Conservation (phyloP, 92 coral and sea anemone genomes). For the Nematostella vectensis region DNA sequence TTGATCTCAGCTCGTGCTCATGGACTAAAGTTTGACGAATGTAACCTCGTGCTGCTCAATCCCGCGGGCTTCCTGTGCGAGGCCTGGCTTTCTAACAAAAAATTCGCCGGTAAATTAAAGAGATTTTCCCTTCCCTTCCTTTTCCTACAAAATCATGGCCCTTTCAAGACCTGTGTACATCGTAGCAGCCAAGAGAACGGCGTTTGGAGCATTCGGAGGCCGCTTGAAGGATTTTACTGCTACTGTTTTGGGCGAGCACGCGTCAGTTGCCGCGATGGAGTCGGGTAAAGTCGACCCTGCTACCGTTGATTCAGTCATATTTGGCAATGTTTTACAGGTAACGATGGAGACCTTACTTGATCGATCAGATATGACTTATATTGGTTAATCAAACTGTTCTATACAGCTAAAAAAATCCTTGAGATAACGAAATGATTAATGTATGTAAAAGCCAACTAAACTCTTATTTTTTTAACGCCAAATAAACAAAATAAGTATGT, state of each 20-base stretch:
- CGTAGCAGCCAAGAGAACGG: slow-evolving; percentile 95
- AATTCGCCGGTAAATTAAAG: too few relatives aligned
- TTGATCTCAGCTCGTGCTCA: too few relatives aligned
- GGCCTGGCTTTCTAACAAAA: background rate
- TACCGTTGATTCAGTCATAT: slow-evolving; percentile 78
- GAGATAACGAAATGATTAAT: too few relatives aligned
- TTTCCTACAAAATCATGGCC: slow-evolving; percentile 31
- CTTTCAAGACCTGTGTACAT: slow-evolving; percentile 84
- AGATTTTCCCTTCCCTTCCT: background rate
- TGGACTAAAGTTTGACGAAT: too few relatives aligned
- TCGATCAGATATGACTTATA: too few relatives aligned
- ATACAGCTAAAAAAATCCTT: too few relatives aligned
- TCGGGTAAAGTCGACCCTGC: slow-evolving; percentile 88
- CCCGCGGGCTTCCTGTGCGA: background rate
- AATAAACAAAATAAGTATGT: too few relatives aligned
- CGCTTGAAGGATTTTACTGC: slow-evolving; percentile 68
- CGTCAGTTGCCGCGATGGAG: slow-evolving; percentile 71
- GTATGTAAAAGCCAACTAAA: too few relatives aligned
- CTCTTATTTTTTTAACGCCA: too few relatives aligned
- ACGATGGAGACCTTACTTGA: background rate
- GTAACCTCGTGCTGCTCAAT: too few relatives aligned
- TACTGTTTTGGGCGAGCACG: slow-evolving; percentile 82
- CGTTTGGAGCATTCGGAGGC: slow-evolving; percentile 98
- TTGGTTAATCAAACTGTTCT: too few relatives aligned
- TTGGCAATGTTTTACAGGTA: slow-evolving; percentile 98